Percentiles rank a stretch among this genome's conserved stretches.
phyloP scores from a whole-genome alignment of 2,113 vertebrate genomes.

The Struthidea cinerea region DNA sequence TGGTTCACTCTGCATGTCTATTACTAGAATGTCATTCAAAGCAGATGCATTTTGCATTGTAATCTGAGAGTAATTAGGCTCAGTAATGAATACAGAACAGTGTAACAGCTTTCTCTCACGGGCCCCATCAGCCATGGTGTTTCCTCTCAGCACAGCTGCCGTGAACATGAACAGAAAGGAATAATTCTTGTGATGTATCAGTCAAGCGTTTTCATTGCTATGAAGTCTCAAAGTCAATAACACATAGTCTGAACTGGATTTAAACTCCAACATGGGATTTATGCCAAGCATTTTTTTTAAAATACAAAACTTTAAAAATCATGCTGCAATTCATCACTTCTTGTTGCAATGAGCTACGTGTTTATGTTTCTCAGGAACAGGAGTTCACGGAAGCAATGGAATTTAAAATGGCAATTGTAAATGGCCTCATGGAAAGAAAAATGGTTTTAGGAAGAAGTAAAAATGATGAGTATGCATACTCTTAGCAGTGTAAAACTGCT shows the following conservation, averaged over 20 bases:
- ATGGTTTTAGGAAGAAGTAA: background rate
- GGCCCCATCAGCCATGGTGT: background rate
- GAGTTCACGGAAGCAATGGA: background rate
- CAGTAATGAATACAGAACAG: conserved; percentile 28
- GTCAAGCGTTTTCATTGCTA: background rate
- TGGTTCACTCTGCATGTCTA: background rate
- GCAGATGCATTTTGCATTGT: conserved; percentile 34
- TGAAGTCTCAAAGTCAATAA: background rate
- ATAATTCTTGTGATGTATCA: background rate
- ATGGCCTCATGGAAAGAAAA: background rate
- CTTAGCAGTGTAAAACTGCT: background rate
- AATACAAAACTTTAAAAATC: background rate
- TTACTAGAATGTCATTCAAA: conserved; percentile 26
- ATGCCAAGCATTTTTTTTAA: background rate
- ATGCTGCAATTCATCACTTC: background rate
- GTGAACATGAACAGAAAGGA: background rate
- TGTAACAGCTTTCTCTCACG: background rate
- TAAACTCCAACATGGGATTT: background rate
- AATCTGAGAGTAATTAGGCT: conserved; percentile 34
- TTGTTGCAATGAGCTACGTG: background rate
- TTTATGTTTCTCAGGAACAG: background rate
- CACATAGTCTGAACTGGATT: background rate
- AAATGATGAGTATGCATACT: background rate
- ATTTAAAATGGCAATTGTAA: background rate
- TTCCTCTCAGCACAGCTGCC: conserved; percentile 19